Evolutionary conservation across 2,797 vertebrate species (phyloP).

Genomic region (Prionace glauca): DNA sequence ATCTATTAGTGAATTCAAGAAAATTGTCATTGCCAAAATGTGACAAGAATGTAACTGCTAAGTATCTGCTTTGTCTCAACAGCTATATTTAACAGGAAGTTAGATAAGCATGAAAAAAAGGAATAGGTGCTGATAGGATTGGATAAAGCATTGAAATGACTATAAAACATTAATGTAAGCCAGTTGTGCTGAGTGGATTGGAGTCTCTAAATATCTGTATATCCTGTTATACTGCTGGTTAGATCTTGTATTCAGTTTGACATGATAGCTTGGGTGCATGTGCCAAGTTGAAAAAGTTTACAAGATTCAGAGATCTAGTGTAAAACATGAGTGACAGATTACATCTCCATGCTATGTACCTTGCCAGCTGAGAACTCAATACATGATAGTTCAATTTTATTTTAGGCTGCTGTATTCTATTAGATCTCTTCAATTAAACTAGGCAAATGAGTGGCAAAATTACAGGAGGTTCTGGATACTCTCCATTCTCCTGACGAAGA

Average conservation of each 20-base stretch:
- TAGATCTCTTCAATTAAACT: not conserved
- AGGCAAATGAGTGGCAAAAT: not conserved
- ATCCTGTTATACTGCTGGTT: not conserved
- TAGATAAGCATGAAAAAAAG: not conserved
- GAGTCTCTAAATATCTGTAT: not conserved
- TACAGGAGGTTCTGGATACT: not conserved
- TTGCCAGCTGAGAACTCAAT: not conserved
- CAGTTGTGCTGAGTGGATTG: not conserved
- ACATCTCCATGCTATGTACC: too few species aligned
- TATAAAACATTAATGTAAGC: not conserved
- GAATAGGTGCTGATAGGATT: not conserved
- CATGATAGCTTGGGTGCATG: not conserved
- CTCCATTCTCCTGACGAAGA: too few species aligned
- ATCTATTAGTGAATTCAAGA: not conserved
- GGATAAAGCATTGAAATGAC: not conserved
- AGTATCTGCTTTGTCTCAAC: not conserved
- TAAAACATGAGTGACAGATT: not conserved
- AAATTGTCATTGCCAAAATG: too few species aligned
- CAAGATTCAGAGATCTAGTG: not conserved
- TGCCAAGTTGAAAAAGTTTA: not conserved
- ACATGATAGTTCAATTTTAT: not conserved
- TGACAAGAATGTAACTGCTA: not conserved
- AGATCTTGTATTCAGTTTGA: not conserved
- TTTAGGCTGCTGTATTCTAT: too few species aligned
- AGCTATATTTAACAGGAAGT: not conserved